phyloP scores from a whole-genome alignment of 2,797 vertebrate genomes.

The Falco peregrinus region DNA sequence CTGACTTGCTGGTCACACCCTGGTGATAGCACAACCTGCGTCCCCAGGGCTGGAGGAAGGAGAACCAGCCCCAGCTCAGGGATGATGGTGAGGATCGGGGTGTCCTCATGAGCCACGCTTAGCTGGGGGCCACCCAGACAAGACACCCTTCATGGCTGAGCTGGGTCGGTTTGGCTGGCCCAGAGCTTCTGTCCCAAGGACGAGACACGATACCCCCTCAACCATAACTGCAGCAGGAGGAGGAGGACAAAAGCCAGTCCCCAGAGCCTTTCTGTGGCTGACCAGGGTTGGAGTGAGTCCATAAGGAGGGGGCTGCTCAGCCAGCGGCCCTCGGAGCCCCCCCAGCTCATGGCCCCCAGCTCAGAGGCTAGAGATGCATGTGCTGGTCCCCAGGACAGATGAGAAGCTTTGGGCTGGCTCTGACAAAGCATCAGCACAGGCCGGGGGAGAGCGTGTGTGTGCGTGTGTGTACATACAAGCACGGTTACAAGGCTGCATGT shows the following conservation, averaged over 20 bases:
- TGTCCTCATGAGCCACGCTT: neutral
- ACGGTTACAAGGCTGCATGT: accelerated
- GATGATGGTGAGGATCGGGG: neutral
- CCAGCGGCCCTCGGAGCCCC: neutral
- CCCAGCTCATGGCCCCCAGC: neutral
- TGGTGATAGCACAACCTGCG: neutral
- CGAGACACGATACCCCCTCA: accelerated
- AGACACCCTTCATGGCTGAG: neutral
- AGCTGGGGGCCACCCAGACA: neutral
- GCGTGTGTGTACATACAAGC: accelerated
- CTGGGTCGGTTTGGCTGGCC: neutral
- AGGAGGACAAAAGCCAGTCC: neutral
- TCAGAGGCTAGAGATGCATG: neutral
- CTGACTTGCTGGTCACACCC: neutral
- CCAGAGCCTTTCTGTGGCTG: neutral
- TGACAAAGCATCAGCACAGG: neutral
- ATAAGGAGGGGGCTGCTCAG: neutral
- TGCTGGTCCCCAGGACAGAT: neutral
- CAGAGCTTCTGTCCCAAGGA: neutral
- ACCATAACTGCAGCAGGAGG: neutral
- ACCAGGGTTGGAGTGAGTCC: neutral
- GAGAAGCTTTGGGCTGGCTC: neutral
- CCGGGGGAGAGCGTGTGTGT: accelerated
- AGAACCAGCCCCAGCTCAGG: neutral
- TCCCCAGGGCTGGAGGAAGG: neutral